Conservation (phyloP, 2,797 vertebrate genomes). For the Tiaroga cobitis region DNA sequence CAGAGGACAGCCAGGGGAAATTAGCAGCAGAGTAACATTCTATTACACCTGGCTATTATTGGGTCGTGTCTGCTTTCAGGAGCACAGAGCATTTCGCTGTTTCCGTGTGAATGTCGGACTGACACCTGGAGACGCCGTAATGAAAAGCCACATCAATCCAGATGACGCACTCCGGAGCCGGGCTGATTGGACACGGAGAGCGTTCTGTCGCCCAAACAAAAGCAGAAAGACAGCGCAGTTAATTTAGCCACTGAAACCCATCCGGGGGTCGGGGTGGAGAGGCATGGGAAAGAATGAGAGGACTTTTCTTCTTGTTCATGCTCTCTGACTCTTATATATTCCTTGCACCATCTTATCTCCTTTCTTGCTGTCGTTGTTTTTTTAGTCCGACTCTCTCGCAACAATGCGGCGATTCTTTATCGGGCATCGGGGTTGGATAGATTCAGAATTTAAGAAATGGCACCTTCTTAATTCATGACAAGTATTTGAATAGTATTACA, state of each 20-base stretch:
- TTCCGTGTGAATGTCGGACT: conserved; percentile 49
- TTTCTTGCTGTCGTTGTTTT: neutral
- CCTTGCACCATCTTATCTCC: conserved; percentile 14
- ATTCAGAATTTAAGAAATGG: neutral
- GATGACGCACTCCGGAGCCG: conserved; percentile 46
- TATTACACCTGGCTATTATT: conserved; percentile 46
- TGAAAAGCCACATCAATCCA: conserved; percentile 59
- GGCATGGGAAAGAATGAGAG: conserved; percentile 18
- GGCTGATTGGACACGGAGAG: conserved; percentile 52
- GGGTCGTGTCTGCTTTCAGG: conserved; percentile 49
- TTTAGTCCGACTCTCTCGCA: neutral
- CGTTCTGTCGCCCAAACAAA: conserved; percentile 50
- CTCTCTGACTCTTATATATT: conserved; percentile 30
- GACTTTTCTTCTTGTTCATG: conserved; percentile 16
- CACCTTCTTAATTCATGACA: neutral
- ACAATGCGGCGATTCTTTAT: neutral
- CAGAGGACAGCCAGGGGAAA: conserved; percentile 27
- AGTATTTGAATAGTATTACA: neutral
- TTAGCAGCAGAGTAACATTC: conserved; percentile 36
- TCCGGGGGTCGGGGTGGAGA: conserved; percentile 29
- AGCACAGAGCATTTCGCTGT: conserved; percentile 31
- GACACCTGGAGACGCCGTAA: conserved; percentile 58
- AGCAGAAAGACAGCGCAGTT: conserved; percentile 42
- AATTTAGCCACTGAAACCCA: conserved; percentile 52
- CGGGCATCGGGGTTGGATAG: neutral